phyloP scores from a whole-genome alignment of 2,888 invertebrate species.

The Brachynemurus nebulosus region DNA sequence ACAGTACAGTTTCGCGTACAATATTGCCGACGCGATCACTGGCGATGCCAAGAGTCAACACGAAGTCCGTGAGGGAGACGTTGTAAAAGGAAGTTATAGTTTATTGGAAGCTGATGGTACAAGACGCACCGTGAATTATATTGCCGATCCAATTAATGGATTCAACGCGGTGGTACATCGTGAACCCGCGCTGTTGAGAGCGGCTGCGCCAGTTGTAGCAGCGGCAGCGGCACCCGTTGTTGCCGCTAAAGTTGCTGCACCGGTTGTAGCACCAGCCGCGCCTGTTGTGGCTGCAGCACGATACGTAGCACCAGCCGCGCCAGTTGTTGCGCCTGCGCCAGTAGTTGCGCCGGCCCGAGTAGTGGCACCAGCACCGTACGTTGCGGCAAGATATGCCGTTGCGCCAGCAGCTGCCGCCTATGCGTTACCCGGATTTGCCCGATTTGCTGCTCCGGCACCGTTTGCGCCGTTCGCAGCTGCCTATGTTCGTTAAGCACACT shows the following conservation, averaged over 20 bases:
- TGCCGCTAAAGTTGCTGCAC: conserved; percentile 1
- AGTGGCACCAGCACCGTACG: conserved; percentile 9
- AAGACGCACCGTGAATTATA: conserved; percentile 39
- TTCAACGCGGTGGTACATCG: conserved; percentile 50
- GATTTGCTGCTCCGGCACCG: neutral
- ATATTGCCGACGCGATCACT: conserved; percentile 34
- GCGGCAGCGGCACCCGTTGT: conserved; percentile 7
- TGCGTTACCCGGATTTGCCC: neutral
- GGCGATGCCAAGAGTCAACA: conserved; percentile 38
- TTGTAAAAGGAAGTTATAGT: conserved; percentile 43
- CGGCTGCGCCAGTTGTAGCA: conserved; percentile 23
- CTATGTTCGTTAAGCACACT: neutral
- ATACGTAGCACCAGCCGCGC: conserved; percentile 12
- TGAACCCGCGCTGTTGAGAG: conserved; percentile 36
- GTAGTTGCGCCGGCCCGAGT: conserved; percentile 4
- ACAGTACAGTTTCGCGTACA: conserved; percentile 37
- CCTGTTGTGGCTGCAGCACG: conserved; percentile 16
- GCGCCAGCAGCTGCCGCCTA: conserved; percentile 14
- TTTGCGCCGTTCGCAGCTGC: conserved; percentile 5
- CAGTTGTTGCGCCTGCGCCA: conserved; percentile 13
- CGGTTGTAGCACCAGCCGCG: conserved; percentile 13
- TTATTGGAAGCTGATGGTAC: conserved; percentile 42
- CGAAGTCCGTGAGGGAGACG: conserved; percentile 39
- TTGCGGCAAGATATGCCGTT: conserved; percentile 17
- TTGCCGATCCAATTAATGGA: conserved; percentile 45